A percentile compares a stretch with the other conserved stretches of the same genome.
Evolutionary conservation across 1,140 invertebrate genomes (phyloP).

Genomic region (Caligus rogercresseyi): DNA sequence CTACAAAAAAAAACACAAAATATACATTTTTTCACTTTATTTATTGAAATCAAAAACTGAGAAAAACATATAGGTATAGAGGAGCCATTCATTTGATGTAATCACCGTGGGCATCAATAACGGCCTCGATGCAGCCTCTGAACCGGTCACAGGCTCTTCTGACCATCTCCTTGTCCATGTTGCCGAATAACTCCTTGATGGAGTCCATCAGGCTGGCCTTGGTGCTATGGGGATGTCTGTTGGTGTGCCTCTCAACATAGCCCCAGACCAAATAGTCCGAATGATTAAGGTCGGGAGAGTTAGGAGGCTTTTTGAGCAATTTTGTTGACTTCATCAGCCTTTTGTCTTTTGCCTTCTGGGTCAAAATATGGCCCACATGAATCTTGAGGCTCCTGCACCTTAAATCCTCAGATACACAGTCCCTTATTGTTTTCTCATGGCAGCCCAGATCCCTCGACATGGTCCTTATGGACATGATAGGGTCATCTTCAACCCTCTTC

Average conservation of each 20-base stretch:
- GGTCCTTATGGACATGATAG: too few species aligned
- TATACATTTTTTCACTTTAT: too few species aligned
- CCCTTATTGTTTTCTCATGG: too few species aligned
- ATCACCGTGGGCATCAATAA: conserved; percentile 1
- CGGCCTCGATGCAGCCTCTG: neutral
- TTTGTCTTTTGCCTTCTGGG: neutral
- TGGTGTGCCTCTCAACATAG: neutral
- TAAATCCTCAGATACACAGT: too few species aligned
- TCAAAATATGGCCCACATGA: neutral
- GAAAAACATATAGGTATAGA: too few species aligned
- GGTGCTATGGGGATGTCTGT: neutral
- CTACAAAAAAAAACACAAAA: too few species aligned
- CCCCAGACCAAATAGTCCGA: conserved; percentile 1
- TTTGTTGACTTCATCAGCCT: neutral
- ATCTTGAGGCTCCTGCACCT: too few species aligned
- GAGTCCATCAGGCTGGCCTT: neutral
- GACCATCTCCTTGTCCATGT: too few species aligned
- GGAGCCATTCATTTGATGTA: conserved; percentile 2
- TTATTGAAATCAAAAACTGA: too few species aligned
- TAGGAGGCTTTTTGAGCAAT: neutral
- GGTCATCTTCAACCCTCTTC: too few species aligned
- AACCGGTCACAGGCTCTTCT: neutral
- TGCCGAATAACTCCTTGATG: neutral
- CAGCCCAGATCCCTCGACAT: too few species aligned
- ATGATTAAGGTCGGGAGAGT: neutral